These are phyloP conservation scores for Dendropsophus ebraccatus DNA, from an alignment of 2,113 vertebrate species.

Conservation along the genomic window DNA sequence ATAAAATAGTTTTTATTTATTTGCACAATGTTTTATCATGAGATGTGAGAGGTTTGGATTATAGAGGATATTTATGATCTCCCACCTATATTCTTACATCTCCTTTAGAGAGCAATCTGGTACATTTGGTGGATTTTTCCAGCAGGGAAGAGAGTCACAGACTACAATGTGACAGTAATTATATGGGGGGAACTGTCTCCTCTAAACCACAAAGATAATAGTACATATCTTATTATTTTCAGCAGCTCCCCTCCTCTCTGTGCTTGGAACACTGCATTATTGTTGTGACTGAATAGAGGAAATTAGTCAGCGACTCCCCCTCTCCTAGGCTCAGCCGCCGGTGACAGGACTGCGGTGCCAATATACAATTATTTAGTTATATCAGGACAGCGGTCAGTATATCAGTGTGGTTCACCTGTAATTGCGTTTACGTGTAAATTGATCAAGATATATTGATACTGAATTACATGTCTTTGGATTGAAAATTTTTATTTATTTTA, in stretches of 20 bases:
- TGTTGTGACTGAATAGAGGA: slow-evolving; percentile 21
- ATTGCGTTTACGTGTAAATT: not conserved
- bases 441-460: too few relatives aligned
- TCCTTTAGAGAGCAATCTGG: not conserved
- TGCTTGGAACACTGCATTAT: slow-evolving; percentile 16
- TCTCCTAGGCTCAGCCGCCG: not conserved
- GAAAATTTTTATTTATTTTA: too few relatives aligned
- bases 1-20: too few relatives aligned
- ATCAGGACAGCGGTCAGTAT: not conserved
- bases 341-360: slow-evolving; percentile 29
- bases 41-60: too few relatives aligned
- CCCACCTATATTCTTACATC: too few relatives aligned
- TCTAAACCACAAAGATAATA: slow-evolving; percentile 17
- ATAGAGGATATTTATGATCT: too few relatives aligned
- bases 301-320: slow-evolving; percentile 23
- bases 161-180: not conserved
- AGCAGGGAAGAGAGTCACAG: not conserved
- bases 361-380: not conserved
- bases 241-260: not conserved
- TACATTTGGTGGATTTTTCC: not conserved
- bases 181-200: slow-evolving; percentile 8
- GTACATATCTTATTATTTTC: not conserved
- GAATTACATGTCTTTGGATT: too few relatives aligned
- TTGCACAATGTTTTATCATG: too few relatives aligned
- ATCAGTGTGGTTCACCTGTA: not conserved